phyloP scores from a whole-genome alignment of 2,113 vertebrate genomes.

The Lepidiolamprologus cunningtoni region DNA sequence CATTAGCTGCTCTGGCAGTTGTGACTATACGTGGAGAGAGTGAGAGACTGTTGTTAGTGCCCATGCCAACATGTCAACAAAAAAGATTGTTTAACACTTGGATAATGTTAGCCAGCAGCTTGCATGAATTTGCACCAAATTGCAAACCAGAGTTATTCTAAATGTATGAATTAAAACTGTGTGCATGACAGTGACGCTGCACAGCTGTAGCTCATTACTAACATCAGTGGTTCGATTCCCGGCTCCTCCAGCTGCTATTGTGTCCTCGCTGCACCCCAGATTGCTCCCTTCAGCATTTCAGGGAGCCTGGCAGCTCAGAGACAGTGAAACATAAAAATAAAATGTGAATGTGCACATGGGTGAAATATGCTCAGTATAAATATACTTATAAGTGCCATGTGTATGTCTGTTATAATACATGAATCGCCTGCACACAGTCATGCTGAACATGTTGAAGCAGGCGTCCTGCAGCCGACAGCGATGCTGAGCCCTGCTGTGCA shows the following conservation, averaged over 20 bases:
- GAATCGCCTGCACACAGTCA: not conserved
- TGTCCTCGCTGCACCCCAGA: not conserved
- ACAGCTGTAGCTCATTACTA: not conserved
- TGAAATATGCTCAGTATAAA: not conserved
- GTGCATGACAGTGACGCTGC: not conserved
- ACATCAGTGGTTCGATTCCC: not conserved
- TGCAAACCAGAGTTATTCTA: not conserved
- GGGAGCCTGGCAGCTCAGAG: not conserved
- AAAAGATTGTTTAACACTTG: not conserved
- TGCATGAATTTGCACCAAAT: not conserved
- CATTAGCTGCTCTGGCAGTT: not conserved
- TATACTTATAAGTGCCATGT: not conserved
- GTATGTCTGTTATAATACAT: not conserved
- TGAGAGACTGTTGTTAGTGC: not conserved
- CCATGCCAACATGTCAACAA: not conserved
- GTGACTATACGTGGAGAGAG: not conserved
- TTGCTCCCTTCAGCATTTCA: not conserved
- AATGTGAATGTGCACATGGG: not conserved
- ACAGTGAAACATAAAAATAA: accelerated
- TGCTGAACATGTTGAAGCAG: accelerated
- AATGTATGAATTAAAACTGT: not conserved
- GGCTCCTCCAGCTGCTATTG: accelerated
- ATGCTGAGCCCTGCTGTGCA: slow-evolving; percentile 28
- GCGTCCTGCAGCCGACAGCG: not conserved
- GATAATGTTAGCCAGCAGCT: not conserved